Evolutionary conservation across 2,888 invertebrate species (phyloP).

Genomic region (Autographa pulchrina): DNA sequence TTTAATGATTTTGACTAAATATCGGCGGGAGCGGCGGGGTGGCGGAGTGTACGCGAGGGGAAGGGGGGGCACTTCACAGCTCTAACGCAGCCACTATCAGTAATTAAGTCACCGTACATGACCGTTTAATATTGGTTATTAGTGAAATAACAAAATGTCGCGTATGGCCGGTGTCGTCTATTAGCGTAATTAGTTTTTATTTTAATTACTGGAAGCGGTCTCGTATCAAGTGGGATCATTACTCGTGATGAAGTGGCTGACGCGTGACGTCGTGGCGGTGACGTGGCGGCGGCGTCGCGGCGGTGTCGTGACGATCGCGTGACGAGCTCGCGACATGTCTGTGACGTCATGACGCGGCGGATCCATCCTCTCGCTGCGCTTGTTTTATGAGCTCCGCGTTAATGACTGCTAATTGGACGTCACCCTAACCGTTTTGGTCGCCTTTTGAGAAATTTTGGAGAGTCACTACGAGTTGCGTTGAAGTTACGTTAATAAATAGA

Average conservation of each 20-base stretch:
- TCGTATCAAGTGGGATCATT: conserved; percentile 38
- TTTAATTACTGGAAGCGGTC: conserved; percentile 50
- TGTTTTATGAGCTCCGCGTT: conserved; percentile 54
- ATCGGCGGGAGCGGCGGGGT: conserved; percentile 16
- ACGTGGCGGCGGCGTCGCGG: conserved; percentile 18
- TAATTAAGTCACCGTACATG: conserved; percentile 48
- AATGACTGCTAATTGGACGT: conserved; percentile 54
- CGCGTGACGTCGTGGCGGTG: conserved; percentile 22
- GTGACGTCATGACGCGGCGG: conserved; percentile 31
- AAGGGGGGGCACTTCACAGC: conserved; percentile 5
- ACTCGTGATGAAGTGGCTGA: conserved; percentile 35
- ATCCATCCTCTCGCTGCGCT: conserved; percentile 31
- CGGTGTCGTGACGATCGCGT: conserved; percentile 26
- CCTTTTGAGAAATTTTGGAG: conserved; percentile 38
- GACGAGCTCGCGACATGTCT: conserved; percentile 23
- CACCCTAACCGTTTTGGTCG: conserved; percentile 52
- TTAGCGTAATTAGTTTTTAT: conserved; percentile 55
- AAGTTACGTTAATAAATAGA: conserved; percentile 43
- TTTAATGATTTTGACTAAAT: conserved; percentile 48
- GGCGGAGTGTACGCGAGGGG: not conserved
- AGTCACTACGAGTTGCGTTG: conserved; percentile 46
- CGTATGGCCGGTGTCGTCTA: conserved; percentile 19
- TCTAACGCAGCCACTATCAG: conserved; percentile 31
- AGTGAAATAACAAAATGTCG: conserved; percentile 53
- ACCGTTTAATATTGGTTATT: conserved; percentile 43